These are phyloP conservation scores for Pandemis corylana DNA, from an alignment of 2,888 invertebrate genomes.

Conservation along the genomic window DNA sequence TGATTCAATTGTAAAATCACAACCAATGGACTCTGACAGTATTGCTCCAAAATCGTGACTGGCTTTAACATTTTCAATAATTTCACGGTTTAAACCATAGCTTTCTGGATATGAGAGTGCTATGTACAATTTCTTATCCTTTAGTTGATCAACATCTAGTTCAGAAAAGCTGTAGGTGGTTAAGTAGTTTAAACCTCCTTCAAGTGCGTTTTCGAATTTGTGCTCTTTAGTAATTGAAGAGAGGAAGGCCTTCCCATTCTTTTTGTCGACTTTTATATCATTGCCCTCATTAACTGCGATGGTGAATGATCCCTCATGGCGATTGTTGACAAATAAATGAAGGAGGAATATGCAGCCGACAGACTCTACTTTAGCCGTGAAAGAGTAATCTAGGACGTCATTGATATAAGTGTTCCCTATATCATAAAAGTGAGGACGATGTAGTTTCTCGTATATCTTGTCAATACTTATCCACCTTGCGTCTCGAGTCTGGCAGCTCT, in stretches of 20 bases:
- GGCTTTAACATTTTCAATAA: conserved; percentile 56
- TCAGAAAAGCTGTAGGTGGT: conserved; percentile 69
- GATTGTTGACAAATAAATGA: conserved; percentile 69
- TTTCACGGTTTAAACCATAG: conserved; percentile 48
- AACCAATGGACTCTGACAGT: conserved; percentile 65
- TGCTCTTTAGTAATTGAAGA: conserved; percentile 55
- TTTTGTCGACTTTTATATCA: conserved; percentile 60
- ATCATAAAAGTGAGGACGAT: conserved; percentile 71
- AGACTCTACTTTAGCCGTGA: conserved; percentile 67
- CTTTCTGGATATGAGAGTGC: conserved; percentile 51
- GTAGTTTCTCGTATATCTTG: conserved; percentile 67
- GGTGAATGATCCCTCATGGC: conserved; percentile 57
- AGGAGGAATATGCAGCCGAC: conserved; percentile 64
- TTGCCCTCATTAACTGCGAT: conserved; percentile 60
- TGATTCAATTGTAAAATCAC: conserved; percentile 75
- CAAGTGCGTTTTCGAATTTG: conserved; percentile 52
- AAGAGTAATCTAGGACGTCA: conserved; percentile 70
- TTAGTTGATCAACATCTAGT: conserved; percentile 66
- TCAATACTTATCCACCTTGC: conserved; percentile 70
- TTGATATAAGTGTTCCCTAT: conserved; percentile 73
- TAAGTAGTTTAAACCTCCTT: conserved; percentile 56
- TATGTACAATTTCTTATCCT: conserved; percentile 65
- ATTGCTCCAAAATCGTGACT: conserved; percentile 67
- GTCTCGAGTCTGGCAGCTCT: conserved; percentile 62
- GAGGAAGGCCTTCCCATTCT: conserved; percentile 58